These are phyloP conservation scores for Rhipidura dahli DNA, from an alignment of 2,113 vertebrate genomes.

Conservation along the genomic window DNA sequence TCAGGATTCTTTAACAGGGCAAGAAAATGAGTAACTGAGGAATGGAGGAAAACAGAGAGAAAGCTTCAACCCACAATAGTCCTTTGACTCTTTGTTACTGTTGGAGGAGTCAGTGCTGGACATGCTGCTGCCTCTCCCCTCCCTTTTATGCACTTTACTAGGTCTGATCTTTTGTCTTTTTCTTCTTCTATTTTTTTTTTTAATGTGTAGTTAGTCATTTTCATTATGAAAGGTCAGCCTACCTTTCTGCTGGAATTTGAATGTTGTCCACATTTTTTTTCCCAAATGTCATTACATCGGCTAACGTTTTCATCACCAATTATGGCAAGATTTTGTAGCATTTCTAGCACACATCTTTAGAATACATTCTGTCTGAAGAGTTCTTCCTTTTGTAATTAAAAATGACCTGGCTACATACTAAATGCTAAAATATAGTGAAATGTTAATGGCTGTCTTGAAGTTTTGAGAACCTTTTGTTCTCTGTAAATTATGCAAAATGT, in stretches of 20 bases:
- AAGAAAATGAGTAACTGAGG: conserved; percentile 17
- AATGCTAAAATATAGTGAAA: conserved; percentile 16
- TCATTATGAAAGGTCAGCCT: conserved; percentile 53
- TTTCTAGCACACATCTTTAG: conserved; percentile 11
- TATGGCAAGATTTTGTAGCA: conserved; percentile 39
- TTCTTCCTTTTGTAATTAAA: conserved; percentile 19
- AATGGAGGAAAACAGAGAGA: not conserved
- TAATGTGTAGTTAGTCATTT: conserved; percentile 24
- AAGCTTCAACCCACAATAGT: not conserved
- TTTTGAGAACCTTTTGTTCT: conserved; percentile 15
- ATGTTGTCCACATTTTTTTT: conserved; percentile 54
- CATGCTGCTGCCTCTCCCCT: not conserved
- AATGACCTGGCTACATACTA: not conserved
- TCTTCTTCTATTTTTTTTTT: not conserved
- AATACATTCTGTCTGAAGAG: conserved; percentile 23
- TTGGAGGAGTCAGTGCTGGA: not conserved
- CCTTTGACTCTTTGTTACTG: not conserved
- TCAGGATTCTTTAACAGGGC: conserved; percentile 14
- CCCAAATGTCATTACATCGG: conserved; percentile 49
- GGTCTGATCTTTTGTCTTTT: not conserved
- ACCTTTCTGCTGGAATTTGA: conserved; percentile 46
- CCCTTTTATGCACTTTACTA: not conserved
- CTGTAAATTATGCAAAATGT: not conserved
- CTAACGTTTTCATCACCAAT: conserved; percentile 44
- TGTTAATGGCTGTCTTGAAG: not conserved